Conservation (phyloP, 1,140 invertebrate species). For the Atta cephalotes region DNA sequence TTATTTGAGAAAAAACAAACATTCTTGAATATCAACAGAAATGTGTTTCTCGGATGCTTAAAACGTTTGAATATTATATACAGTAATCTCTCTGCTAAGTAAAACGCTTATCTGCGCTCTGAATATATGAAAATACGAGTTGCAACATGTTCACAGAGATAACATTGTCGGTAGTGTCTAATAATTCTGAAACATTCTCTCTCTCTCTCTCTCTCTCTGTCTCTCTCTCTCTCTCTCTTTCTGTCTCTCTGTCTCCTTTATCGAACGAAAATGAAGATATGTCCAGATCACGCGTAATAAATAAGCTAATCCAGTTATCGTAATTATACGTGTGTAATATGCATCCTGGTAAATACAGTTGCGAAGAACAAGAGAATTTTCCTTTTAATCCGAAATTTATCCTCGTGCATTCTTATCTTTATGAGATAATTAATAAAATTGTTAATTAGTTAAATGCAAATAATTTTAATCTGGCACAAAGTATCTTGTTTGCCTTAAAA, state of each 20-base stretch:
- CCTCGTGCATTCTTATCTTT: not conserved
- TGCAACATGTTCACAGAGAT: conserved; percentile 17
- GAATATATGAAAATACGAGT: conserved; percentile 10
- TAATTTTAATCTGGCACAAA: not conserved
- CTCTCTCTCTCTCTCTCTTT: not conserved
- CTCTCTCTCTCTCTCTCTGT: not conserved
- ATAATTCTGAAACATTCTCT: conserved; percentile 48
- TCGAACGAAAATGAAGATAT: conserved; percentile 29
- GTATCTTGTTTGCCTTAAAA: not conserved
- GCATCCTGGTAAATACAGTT: not conserved
- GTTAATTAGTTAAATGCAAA: not conserved
- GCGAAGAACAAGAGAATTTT: not conserved
- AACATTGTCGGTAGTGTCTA: conserved; percentile 26
- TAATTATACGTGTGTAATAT: not conserved
- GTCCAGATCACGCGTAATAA: conserved; percentile 6
- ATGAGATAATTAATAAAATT: not conserved
- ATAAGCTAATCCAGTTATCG: not conserved
- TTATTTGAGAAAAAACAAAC: not conserved
- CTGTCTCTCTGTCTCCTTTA: conserved; percentile 18
- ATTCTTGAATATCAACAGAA: not conserved
- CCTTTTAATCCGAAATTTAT: not conserved
- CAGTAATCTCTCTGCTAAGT: not conserved
- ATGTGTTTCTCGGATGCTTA: conserved; percentile 3
- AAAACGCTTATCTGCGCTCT: conserved; percentile 15
- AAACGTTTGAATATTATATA: not conserved